These are phyloP conservation scores for Actenoides lindsayi DNA, from an alignment of 2,113 vertebrate genomes.

Conservation along the genomic window DNA sequence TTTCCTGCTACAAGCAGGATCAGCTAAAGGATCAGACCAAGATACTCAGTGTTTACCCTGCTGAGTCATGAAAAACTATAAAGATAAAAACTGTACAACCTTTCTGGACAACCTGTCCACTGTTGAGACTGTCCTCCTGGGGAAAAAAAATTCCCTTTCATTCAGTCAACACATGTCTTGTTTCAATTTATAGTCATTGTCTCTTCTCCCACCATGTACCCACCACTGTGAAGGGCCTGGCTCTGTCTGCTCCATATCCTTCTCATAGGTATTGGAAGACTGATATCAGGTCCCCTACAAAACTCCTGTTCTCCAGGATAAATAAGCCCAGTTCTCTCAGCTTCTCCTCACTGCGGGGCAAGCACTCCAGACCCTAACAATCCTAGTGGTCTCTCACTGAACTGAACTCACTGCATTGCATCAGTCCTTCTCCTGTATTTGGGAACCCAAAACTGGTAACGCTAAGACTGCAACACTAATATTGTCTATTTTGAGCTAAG, in stretches of 20 bases:
- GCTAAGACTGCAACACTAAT: not conserved
- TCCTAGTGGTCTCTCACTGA: not conserved
- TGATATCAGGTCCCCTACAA: not conserved
- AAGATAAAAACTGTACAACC: not conserved
- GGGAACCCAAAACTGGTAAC: not conserved
- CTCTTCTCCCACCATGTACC: not conserved
- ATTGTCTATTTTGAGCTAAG: not conserved
- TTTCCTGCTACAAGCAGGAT: not conserved
- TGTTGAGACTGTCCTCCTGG: not conserved
- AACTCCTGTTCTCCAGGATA: not conserved
- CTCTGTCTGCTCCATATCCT: not conserved
- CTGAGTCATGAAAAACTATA: not conserved
- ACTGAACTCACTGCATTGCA: not conserved
- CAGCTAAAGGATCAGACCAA: not conserved
- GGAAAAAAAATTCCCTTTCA: not conserved
- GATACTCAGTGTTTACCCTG: not conserved
- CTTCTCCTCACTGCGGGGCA: not conserved
- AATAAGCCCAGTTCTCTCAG: not conserved
- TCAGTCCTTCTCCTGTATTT: not conserved
- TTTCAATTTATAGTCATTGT: not conserved
- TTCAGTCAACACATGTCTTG: not conserved
- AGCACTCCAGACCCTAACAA: rapidly evolving
- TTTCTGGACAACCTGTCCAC: not conserved
- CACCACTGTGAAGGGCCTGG: not conserved
- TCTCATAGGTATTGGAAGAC: not conserved